These are phyloP conservation scores for Tachypleus tridentatus DNA, from an alignment of 1,140 invertebrate genomes.

Conservation along the genomic window DNA sequence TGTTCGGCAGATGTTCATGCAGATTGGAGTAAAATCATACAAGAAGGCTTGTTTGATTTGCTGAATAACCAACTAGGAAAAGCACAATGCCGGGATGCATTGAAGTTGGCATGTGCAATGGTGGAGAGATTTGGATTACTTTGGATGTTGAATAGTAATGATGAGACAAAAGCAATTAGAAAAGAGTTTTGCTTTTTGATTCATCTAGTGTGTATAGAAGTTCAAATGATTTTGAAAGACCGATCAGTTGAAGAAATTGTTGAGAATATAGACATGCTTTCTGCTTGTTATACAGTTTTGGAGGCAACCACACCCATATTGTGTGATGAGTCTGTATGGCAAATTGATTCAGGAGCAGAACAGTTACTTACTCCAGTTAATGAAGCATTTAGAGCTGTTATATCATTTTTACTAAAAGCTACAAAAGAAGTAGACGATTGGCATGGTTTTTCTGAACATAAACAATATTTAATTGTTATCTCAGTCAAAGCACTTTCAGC, in stretches of 20 bases:
- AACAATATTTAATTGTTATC: constrained; percentile 63
- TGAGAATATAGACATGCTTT: constrained; percentile 49
- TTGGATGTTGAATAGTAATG: constrained; percentile 24
- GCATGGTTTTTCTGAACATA: constrained; percentile 34
- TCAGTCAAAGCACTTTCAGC: constrained; percentile 68
- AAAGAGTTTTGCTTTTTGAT: constrained; percentile 67
- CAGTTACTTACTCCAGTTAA: not conserved
- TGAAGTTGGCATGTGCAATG: constrained; percentile 64
- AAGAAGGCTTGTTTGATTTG: constrained; percentile 48
- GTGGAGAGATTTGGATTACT: constrained; percentile 58
- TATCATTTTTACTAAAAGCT: not conserved
- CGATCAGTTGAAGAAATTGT: constrained; percentile 59
- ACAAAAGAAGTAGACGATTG: constrained; percentile 19
- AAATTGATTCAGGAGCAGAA: not conserved
- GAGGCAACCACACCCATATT: constrained; percentile 70
- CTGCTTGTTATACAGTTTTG: constrained; percentile 67
- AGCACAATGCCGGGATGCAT: constrained; percentile 69
- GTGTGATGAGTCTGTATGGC: constrained; percentile 43
- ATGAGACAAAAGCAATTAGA: constrained; percentile 3
- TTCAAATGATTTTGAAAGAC: constrained; percentile 81
- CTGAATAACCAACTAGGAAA: constrained; percentile 73
- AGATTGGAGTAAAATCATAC: constrained; percentile 59
- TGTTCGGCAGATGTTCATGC: constrained; percentile 42
- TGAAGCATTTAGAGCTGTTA: not conserved
- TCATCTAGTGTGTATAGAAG: constrained; percentile 77